Evolutionary conservation across 2,797 vertebrate genomes (phyloP).

Genomic region (Poeciliopsis turneri): DNA sequence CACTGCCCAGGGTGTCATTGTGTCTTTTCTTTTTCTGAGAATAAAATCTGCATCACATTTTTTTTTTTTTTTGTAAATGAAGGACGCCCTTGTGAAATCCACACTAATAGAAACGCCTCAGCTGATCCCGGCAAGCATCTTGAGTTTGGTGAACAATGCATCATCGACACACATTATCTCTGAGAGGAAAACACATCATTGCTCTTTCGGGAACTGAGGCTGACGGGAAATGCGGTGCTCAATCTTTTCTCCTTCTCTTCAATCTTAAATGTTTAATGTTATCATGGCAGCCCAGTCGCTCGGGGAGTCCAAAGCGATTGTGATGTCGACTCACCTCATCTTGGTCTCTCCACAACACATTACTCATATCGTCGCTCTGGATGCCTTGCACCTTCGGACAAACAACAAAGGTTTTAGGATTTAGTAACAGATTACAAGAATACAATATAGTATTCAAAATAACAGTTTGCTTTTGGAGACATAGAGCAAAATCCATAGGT

Average conservation of each 20-base stretch:
- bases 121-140: background rate
- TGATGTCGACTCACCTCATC: conserved; percentile 64
- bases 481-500: background rate
- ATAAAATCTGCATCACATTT: background rate
- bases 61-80: background rate
- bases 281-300: background rate
- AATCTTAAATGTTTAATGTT: background rate
- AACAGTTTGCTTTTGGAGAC: background rate
- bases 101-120: background rate
- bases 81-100: background rate
- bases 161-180: background rate
- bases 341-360: conserved; percentile 66
- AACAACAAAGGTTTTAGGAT: conserved; percentile 3
- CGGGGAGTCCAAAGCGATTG: background rate
- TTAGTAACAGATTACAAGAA: background rate
- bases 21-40: background rate
- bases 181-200: background rate
- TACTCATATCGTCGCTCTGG: conserved; percentile 60
- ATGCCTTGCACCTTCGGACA: conserved; percentile 63
- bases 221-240: background rate
- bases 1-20: too few relatives aligned
- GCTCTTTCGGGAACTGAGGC: background rate
- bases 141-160: background rate
- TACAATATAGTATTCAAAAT: background rate
- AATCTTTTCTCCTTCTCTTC: too few relatives aligned